A percentile compares a stretch with the other conserved stretches of the same genome.
Evolutionary conservation across 2,797 vertebrate genomes (phyloP).

Genomic region (Phalanger gymnotis): DNA sequence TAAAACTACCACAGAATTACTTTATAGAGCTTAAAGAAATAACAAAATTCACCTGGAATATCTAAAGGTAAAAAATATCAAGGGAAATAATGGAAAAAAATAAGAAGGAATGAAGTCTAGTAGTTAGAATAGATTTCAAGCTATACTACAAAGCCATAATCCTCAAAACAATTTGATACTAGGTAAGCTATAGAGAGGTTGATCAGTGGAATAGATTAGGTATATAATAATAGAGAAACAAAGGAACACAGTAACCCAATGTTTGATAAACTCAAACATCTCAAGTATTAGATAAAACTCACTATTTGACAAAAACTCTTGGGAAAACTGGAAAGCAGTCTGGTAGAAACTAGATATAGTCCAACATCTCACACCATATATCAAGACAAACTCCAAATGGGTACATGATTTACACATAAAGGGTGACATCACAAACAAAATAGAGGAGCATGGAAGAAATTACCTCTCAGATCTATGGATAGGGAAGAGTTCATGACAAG

Average conservation of each 20-base stretch:
- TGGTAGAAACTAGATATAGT: background rate
- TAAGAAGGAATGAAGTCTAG: background rate
- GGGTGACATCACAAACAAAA: constrained; percentile 2
- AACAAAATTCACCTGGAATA: background rate
- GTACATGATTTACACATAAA: background rate
- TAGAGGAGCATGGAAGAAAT: background rate
- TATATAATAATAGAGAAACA: background rate
- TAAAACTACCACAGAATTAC: background rate
- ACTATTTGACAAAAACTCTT: background rate
- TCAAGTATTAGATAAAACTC: background rate
- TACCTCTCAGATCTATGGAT: background rate
- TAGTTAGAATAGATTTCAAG: background rate
- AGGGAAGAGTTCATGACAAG: background rate
- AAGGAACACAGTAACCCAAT: background rate
- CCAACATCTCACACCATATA: background rate
- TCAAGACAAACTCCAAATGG: background rate
- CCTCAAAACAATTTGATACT: background rate
- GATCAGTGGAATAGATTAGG: background rate
- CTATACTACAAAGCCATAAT: background rate
- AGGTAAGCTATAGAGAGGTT: background rate
- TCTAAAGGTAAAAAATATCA: background rate
- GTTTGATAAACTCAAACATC: background rate
- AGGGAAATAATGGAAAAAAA: background rate
- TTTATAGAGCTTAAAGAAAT: background rate
- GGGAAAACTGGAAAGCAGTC: constrained; percentile 1